These are phyloP conservation scores for Tiphia femorata DNA, from an alignment of 2,888 invertebrate species.

Conservation along the genomic window DNA sequence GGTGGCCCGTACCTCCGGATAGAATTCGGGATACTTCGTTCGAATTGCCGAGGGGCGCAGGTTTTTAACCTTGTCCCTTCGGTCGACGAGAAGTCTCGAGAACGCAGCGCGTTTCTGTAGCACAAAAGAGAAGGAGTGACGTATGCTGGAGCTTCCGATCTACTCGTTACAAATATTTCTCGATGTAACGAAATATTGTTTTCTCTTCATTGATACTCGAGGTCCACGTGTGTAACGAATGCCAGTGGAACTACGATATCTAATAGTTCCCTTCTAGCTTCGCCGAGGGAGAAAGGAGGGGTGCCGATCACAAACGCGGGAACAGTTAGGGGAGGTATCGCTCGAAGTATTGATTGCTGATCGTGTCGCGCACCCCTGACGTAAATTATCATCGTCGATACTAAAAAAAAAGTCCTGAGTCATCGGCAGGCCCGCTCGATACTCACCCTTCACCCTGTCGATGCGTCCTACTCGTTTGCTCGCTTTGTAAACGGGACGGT, in stretches of 20 bases:
- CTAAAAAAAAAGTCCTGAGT: slow-evolving; percentile 61
- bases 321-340: slow-evolving; percentile 41
- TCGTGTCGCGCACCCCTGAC: slow-evolving; percentile 60
- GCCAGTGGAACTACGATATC: too few species aligned
- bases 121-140: too few species aligned
- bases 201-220: too few species aligned
- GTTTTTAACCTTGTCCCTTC: slow-evolving; percentile 9
- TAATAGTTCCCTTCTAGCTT: neutral
- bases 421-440: slow-evolving; percentile 56
- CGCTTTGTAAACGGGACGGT: neutral
- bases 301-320: slow-evolving; percentile 5
- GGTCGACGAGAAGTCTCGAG: neutral
- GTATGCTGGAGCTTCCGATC: too few species aligned
- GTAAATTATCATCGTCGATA: slow-evolving; percentile 63
- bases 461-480: slow-evolving; percentile 27
- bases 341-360: slow-evolving; percentile 62
- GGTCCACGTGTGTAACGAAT: too few species aligned
- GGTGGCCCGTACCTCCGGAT: slow-evolving; percentile 10
- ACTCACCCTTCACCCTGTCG: slow-evolving; percentile 48
- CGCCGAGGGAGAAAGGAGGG: neutral
- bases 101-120: too few species aligned
- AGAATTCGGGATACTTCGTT: slow-evolving; percentile 25
- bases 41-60: slow-evolving; percentile 17
- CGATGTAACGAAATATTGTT: too few species aligned
- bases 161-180: too few species aligned